These are phyloP conservation scores for Notolabrus celidotus DNA, from an alignment of 2,797 vertebrate genomes.

Conservation along the genomic window DNA sequence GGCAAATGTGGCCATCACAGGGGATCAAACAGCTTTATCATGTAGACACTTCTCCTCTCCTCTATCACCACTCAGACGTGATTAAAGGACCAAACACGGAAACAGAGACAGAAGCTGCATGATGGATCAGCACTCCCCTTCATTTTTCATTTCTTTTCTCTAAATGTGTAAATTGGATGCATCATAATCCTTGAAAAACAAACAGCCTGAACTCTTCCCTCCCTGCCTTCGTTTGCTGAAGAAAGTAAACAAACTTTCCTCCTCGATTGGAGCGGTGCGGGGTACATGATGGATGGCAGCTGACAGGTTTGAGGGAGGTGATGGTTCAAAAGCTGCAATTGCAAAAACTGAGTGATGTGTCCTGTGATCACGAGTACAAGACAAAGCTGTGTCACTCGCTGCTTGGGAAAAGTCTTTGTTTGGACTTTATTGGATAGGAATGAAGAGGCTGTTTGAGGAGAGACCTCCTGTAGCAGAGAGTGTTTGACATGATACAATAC, in stretches of 20 bases:
- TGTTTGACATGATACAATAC: no score
- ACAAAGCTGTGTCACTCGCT: no score
- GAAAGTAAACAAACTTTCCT: background rate
- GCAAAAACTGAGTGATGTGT: no score
- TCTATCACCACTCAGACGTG: slow-evolving; percentile 5
- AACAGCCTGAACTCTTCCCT: background rate
- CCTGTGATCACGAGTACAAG: no score
- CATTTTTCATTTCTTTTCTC: slow-evolving; percentile 20
- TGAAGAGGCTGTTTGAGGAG: no score
- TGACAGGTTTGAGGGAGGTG: slow-evolving; percentile 19
- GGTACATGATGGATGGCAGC: slow-evolving; percentile 21
- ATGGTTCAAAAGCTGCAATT: background rate
- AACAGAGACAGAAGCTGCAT: background rate
- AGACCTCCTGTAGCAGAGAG: no score
- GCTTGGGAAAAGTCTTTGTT: no score
- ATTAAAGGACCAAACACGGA: slow-evolving; percentile 20
- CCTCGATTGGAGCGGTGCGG: background rate
- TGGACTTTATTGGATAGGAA: no score
- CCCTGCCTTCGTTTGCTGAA: background rate
- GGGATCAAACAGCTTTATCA: slow-evolving; percentile 32
- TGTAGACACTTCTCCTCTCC: slow-evolving; percentile 9
- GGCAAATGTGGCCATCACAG: background rate
- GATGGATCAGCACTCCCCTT: slow-evolving; percentile 18
- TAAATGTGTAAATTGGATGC: slow-evolving; percentile 4
- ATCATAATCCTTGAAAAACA: slow-evolving; percentile 18